Conservation (phyloP, 2,113 vertebrate species). For the Nannospalax galili region DNA sequence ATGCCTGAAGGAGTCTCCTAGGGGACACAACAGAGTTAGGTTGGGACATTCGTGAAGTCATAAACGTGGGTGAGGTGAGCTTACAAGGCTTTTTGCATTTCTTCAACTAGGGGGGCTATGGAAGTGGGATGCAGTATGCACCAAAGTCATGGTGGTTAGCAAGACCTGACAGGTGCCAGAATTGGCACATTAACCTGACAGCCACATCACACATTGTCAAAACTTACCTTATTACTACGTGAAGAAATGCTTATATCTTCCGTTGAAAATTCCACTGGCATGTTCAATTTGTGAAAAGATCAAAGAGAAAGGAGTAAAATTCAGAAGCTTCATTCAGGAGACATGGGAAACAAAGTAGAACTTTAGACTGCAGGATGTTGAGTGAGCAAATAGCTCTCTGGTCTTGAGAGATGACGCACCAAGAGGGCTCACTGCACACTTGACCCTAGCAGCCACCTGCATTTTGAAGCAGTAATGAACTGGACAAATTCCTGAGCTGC, state of each 20-base stretch:
- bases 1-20: neutral
- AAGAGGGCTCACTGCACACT: rapidly evolving
- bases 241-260: neutral
- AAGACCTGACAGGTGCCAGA: neutral
- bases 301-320: neutral
- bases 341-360: neutral
- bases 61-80: neutral
- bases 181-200: neutral
- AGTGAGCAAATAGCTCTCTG: neutral
- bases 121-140: neutral
- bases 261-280: neutral
- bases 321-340: neutral
- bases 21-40: neutral
- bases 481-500: neutral
- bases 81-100: neutral
- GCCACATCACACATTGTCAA: neutral
- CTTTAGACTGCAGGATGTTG: neutral
- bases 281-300: neutral
- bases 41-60: neutral
- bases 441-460: neutral
- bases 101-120: neutral
- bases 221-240: neutral
- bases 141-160: neutral
- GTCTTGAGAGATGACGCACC: neutral
- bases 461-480: neutral